A percentile compares a stretch with the other conserved stretches of the same genome.
These are phyloP conservation scores for Drosophila ezoana DNA, from an alignment of 2,888 invertebrate species.

Conservation along the genomic window DNA sequence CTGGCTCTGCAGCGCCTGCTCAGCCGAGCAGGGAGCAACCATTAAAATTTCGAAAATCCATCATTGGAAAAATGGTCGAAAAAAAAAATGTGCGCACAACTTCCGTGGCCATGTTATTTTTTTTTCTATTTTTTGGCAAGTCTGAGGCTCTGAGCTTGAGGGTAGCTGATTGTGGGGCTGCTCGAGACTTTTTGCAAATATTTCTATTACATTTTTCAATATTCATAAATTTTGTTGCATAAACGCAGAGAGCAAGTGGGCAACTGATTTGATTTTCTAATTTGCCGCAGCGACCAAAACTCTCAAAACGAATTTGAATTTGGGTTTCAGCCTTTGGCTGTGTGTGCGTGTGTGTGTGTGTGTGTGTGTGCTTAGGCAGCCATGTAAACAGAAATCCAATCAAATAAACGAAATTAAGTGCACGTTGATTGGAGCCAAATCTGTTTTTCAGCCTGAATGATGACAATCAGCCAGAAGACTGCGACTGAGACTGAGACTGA, in stretches of 20 bases:
- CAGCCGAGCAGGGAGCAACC: slow-evolving; percentile 83
- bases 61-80: slow-evolving; percentile 83
- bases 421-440: slow-evolving; percentile 81
- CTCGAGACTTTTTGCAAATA: slow-evolving; percentile 50
- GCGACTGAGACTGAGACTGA: slow-evolving; percentile 32
- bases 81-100: slow-evolving; percentile 66
- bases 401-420: slow-evolving; percentile 81
- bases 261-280: slow-evolving; percentile 78
- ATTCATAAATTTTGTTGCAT: slow-evolving; percentile 71
- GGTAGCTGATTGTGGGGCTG: slow-evolving; percentile 10
- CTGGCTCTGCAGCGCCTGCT: slow-evolving; percentile 76
- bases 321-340: slow-evolving; percentile 41
- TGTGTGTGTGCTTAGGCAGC: slow-evolving; percentile 55
- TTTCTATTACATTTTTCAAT: slow-evolving; percentile 77
- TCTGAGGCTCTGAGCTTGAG: slow-evolving; percentile 12
- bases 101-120: slow-evolving; percentile 77
- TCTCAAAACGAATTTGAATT: slow-evolving; percentile 62
- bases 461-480: slow-evolving; percentile 70
- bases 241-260: slow-evolving; percentile 46
- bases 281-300: slow-evolving; percentile 57
- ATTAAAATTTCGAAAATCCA: slow-evolving; percentile 84
- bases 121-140: slow-evolving; percentile 43
- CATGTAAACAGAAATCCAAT: slow-evolving; percentile 81
- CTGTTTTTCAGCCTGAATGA: slow-evolving; percentile 80
- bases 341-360: slow-evolving; percentile 10